phyloP scores from a whole-genome alignment of 2,113 vertebrate genomes.

The Bufo gargarizans region DNA sequence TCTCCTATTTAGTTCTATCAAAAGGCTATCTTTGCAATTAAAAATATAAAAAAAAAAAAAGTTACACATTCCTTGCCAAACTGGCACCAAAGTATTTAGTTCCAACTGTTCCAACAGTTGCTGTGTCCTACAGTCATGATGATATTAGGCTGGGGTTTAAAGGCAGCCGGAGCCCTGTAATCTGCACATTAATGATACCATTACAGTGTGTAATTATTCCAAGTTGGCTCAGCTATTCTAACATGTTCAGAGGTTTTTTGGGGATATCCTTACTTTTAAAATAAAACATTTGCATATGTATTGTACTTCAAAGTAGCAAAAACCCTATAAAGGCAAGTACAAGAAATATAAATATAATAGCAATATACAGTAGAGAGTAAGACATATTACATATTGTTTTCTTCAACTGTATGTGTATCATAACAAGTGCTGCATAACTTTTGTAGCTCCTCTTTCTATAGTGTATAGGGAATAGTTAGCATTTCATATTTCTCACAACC shows the following conservation, averaged over 20 bases:
- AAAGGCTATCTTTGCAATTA: not conserved
- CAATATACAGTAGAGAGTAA: too few species aligned
- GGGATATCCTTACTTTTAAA: not conserved
- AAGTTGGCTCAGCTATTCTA: not conserved
- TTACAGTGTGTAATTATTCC: conserved; percentile 24
- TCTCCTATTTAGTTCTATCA: not conserved
- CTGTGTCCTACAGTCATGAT: not conserved
- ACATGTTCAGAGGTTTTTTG: not conserved
- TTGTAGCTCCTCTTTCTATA: not conserved
- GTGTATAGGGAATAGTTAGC: not conserved
- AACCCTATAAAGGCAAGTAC: not conserved
- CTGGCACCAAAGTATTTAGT: not conserved
- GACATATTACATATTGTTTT: not conserved
- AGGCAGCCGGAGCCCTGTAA: conserved; percentile 6
- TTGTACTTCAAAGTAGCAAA: not conserved
- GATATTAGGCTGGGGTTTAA: conserved; percentile 2
- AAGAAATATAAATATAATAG: not conserved
- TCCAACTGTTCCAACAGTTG: conserved; percentile 7
- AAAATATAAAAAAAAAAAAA: not conserved
- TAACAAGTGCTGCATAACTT: not conserved
- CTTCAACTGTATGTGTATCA: not conserved
- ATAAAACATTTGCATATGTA: not conserved
- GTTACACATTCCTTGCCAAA: not conserved
- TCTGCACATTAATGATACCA: conserved; percentile 21
- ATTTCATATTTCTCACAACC: not conserved